A percentile compares a stretch with the other conserved stretches of the same genome.
Conservation (phyloP, 2,797 vertebrate species). For the Eupleurogrammus muticus region DNA sequence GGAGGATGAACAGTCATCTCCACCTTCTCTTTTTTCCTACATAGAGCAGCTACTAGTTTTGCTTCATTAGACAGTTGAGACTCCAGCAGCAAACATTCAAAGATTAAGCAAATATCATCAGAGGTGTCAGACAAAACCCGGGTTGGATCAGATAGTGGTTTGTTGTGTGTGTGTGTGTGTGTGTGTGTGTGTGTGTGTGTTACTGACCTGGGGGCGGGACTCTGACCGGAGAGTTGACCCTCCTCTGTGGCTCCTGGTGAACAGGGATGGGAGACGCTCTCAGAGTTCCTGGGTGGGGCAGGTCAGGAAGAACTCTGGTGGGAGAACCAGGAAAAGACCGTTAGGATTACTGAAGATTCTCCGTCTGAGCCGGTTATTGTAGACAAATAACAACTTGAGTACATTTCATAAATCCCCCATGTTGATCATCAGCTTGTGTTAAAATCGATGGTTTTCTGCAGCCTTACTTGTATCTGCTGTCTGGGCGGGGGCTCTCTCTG, state of each 20-base stretch:
- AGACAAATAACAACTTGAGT: too few relatives aligned
- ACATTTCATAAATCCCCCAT: not conserved
- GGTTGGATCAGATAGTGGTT: not conserved
- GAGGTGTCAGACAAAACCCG: not conserved
- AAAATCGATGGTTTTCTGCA: not conserved
- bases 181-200: conserved; percentile 13
- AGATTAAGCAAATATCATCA: conserved; percentile 40
- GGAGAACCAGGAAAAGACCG: not conserved
- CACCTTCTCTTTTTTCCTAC: too few relatives aligned
- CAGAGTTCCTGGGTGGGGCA: conserved; percentile 52
- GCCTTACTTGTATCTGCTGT: conserved; percentile 83
- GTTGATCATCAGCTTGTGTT: not conserved
- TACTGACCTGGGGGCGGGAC: conserved; percentile 74
- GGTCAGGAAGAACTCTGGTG: conserved; percentile 81
- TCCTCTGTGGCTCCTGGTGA: conserved; percentile 70
- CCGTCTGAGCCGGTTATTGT: not conserved
- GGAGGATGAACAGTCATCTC: not conserved
- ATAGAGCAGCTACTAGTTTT: not conserved
- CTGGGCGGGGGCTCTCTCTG: conserved; percentile 63
- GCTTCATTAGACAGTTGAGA: conserved; percentile 2
- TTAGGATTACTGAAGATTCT: not conserved
- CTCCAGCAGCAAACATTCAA: conserved; percentile 27
- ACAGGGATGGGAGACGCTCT: conserved; percentile 69
- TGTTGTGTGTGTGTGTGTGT: not conserved
- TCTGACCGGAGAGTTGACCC: conserved; percentile 79